Evolutionary conservation across 2,113 vertebrate genomes (phyloP).

Genomic region (Phodopus roborovskii): DNA sequence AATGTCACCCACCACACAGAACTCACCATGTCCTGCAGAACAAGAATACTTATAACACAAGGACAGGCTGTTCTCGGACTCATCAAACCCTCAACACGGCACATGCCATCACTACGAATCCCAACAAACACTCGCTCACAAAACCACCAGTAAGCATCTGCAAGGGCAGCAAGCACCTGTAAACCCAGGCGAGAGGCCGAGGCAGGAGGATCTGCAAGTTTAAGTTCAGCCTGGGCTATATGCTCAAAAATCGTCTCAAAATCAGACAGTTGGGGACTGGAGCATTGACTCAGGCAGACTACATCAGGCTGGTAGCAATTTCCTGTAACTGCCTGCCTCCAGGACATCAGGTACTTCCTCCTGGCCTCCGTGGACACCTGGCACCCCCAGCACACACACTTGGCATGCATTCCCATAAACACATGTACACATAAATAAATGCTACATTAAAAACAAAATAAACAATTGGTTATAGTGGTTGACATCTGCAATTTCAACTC

Average conservation of each 20-base stretch:
- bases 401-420: not conserved
- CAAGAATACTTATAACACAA: not conserved
- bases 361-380: not conserved
- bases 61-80: not conserved
- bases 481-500: no score
- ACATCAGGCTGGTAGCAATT: not conserved
- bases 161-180: no score
- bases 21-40: not conserved
- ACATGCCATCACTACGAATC: not conserved
- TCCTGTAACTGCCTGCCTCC: not conserved
- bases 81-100: not conserved
- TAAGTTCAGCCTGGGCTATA: not conserved
- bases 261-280: not conserved
- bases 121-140: not conserved
- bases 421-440: not conserved
- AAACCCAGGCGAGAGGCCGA: not conserved
- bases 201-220: not conserved
- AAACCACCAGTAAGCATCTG: not conserved
- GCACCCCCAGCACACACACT: no score
- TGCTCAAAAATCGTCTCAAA: not conserved
- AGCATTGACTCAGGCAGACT: no score
- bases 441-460: not conserved
- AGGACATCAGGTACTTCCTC: no score
- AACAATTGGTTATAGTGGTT: not conserved
- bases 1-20: not conserved